Percentiles rank a stretch among this genome's conserved stretches.
These are phyloP conservation scores for Dinomys branickii DNA, from an alignment of 2,113 vertebrate species.

Conservation along the genomic window DNA sequence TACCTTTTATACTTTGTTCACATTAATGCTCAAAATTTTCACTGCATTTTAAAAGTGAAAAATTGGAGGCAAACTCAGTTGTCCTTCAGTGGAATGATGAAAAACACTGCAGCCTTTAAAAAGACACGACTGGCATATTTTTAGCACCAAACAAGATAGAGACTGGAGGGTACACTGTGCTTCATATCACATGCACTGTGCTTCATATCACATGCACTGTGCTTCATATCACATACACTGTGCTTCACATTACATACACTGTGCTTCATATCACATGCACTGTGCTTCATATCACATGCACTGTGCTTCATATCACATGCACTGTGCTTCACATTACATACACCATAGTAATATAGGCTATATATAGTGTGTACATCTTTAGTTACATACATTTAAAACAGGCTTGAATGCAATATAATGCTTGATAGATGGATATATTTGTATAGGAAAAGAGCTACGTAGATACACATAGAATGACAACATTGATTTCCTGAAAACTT, in stretches of 20 bases:
- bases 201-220: not conserved
- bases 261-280: no score
- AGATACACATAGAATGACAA: not conserved
- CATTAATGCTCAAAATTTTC: not conserved
- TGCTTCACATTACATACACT: not conserved
- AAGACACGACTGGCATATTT: not conserved
- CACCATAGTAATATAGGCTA: not conserved
- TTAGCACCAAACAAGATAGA: conserved; percentile 9
- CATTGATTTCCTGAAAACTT: not conserved
- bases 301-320: not conserved
- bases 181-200: not conserved
- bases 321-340: not conserved
- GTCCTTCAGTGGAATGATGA: not conserved
- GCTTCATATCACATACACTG: not conserved
- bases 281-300: no score
- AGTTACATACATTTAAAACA: not conserved
- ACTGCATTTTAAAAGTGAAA: not conserved
- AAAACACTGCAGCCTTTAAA: not conserved
- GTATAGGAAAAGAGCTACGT: not conserved
- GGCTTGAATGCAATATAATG: not conserved
- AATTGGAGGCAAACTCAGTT: not conserved
- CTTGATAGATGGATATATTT: not conserved
- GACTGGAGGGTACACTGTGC: not conserved
- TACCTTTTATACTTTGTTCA: not conserved
- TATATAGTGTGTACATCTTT: not conserved